phyloP scores from a whole-genome alignment of 2,113 vertebrate species.

The Cochlearius cochlearius region DNA sequence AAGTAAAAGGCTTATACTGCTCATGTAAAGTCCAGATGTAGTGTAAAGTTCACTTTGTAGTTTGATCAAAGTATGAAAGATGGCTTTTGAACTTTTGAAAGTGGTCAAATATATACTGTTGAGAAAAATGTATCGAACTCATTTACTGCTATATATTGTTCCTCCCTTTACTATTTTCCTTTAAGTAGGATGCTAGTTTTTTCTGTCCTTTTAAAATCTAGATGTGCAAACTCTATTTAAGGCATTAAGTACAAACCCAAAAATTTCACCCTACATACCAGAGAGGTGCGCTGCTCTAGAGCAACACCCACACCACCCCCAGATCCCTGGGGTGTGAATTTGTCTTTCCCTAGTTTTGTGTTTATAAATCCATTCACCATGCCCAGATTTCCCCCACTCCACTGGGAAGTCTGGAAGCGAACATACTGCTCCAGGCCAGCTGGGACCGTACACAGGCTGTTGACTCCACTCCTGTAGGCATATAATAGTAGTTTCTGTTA shows the following conservation, averaged over 20 bases:
- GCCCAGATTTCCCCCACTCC: background rate
- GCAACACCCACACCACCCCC: accelerated
- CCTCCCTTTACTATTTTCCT: background rate
- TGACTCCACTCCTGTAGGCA: background rate
- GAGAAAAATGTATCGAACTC: background rate
- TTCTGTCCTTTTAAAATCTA: background rate
- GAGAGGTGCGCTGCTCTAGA: background rate
- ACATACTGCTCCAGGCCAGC: background rate
- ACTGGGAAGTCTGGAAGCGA: background rate
- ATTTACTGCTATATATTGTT: background rate
- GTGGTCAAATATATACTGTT: background rate
- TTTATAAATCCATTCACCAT: background rate
- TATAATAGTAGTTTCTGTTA: background rate
- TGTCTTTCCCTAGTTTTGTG: background rate
- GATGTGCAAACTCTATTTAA: background rate
- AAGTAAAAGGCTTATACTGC: background rate
- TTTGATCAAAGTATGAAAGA: background rate
- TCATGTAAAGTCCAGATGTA: background rate
- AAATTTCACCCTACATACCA: background rate
- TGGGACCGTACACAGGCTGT: background rate
- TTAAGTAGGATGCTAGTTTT: background rate
- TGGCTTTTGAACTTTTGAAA: background rate
- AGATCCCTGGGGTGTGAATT: background rate
- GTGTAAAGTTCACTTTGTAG: background rate
- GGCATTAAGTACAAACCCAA: background rate